Conservation (phyloP, 2,113 vertebrate genomes). For the Loxodonta africana region DNA sequence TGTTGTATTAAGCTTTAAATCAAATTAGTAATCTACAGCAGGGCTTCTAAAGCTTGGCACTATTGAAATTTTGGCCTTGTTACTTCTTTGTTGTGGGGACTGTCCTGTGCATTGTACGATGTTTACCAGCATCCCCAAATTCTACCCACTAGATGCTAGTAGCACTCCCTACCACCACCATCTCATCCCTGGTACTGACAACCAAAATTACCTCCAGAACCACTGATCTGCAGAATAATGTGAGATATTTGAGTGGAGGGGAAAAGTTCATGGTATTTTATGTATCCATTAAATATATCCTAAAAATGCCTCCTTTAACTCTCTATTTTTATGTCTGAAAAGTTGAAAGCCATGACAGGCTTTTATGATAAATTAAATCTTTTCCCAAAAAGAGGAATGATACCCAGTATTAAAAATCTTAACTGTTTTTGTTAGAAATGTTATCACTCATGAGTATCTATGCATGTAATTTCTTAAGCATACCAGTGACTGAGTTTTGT, state of each 20-base stretch:
- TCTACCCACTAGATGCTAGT: neutral
- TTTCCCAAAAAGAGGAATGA: constrained; percentile 64
- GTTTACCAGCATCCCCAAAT: neutral
- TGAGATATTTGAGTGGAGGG: constrained; percentile 62
- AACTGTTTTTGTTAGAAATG: constrained; percentile 63
- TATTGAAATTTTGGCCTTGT: neutral
- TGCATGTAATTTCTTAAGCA: constrained; percentile 3
- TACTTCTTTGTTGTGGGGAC: neutral
- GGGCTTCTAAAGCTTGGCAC: neutral
- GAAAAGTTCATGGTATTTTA: constrained; percentile 80
- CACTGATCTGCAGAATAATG: neutral
- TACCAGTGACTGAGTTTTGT: constrained; percentile 19
- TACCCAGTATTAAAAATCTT: constrained; percentile 58
- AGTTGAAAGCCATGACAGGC: constrained; percentile 79
- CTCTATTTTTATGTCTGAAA: constrained; percentile 72
- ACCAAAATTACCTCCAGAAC: neutral
- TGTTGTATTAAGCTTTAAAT: neutral
- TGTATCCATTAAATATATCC: constrained; percentile 70
- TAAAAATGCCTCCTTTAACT: constrained; percentile 57
- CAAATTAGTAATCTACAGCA: neutral
- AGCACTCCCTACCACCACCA: too few relatives aligned
- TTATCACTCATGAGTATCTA: constrained; percentile 57
- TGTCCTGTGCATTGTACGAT: neutral
- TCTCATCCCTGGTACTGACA: neutral
- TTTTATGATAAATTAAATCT: constrained; percentile 75